A percentile compares a stretch with the other conserved stretches of the same genome.
These are phyloP conservation scores for Apodemia mormo DNA, from an alignment of 2,888 invertebrate genomes.

Conservation along the genomic window DNA sequence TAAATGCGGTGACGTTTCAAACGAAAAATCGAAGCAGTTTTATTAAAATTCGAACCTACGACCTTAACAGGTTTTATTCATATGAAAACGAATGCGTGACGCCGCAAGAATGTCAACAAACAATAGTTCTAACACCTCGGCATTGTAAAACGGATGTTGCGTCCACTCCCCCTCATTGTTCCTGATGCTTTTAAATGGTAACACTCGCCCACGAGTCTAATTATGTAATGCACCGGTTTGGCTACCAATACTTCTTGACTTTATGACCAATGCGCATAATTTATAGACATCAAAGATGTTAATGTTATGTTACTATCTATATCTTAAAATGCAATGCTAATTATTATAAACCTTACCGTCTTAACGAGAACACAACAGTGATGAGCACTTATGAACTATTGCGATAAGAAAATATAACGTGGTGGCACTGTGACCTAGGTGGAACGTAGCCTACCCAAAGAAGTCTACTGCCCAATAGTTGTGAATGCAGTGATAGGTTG, in stretches of 20 bases:
- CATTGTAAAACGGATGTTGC: constrained; percentile 63
- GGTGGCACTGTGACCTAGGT: too few relatives aligned
- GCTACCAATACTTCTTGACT: constrained; percentile 35
- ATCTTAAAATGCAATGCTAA: too few relatives aligned
- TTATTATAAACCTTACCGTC: too few relatives aligned
- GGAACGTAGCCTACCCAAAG: too few relatives aligned
- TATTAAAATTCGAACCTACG: constrained; percentile 7
- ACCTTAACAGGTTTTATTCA: constrained; percentile 19
- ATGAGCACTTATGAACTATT: too few relatives aligned
- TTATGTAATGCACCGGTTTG: constrained; percentile 61
- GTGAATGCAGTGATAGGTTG: too few relatives aligned
- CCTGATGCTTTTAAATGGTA: constrained; percentile 42
- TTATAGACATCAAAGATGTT: too few relatives aligned
- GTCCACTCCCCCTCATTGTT: constrained; percentile 62
- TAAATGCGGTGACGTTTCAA: too few relatives aligned
- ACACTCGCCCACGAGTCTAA: constrained; percentile 62
- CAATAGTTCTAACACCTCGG: constrained; percentile 71
- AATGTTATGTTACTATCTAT: too few relatives aligned
- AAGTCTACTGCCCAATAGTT: too few relatives aligned
- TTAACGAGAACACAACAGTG: too few relatives aligned
- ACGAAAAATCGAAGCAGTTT: background rate
- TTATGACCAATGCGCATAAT: background rate
- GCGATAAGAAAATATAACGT: too few relatives aligned
- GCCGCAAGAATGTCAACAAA: constrained; percentile 48
- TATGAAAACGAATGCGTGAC: constrained; percentile 25